Base-by-base conservation (phyloP, 2,888 invertebrate species). In the Platypus cylindrus region DNA sequence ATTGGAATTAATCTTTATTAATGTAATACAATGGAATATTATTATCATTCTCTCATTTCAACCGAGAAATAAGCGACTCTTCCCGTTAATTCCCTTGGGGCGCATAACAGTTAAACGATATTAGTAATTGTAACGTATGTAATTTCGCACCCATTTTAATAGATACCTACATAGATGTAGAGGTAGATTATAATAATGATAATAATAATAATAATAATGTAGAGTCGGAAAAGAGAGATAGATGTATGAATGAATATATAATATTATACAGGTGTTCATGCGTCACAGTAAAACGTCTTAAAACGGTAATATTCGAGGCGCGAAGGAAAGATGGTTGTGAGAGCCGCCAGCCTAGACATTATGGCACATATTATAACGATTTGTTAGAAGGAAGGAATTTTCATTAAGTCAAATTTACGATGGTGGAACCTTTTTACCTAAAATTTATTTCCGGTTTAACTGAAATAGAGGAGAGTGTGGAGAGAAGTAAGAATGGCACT, bases 241-340 rank as follows among this genome's bases (percentile, higher is more conserved):
- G n/a, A n/a, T n/a, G n/a, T n/a, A n/a, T n/a, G n/a, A 12, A 27
- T 12, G 27, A 27, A 27, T 9, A 20, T 20, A 20, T 20, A 7
- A 7, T 5, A 34, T 38, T 37, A 47, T 50, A 48, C 50, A 52
- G 49, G 49, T 51, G 49, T 49, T 51, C 51, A 51, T 51, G 50
- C 51, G 53, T 53, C 50, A 53, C 43, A 25, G 31, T 34, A 37
- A n/a, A n/a, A 39, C 38, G 35, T 42, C 42, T 42, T 37, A 11
- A 17, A 8, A 32, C n/a, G 36, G 36, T 38, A 41, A 41, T 41
- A 38, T 41, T 38, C 41, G n/a, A 30, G 28, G 34, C 34, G 32
- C n/a, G n/a, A n/a, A n/a, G n/a, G 34, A 22, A 26, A 22, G 32
- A 36, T 28, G 32, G 32, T 28, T n/a, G n/a, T n/a, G n/a, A 32